Evolutionary conservation across 1,140 invertebrate genomes (phyloP), one percentile per base, ranked within the genome.

Genomic region (Acyrthosiphon pisum): DNA sequence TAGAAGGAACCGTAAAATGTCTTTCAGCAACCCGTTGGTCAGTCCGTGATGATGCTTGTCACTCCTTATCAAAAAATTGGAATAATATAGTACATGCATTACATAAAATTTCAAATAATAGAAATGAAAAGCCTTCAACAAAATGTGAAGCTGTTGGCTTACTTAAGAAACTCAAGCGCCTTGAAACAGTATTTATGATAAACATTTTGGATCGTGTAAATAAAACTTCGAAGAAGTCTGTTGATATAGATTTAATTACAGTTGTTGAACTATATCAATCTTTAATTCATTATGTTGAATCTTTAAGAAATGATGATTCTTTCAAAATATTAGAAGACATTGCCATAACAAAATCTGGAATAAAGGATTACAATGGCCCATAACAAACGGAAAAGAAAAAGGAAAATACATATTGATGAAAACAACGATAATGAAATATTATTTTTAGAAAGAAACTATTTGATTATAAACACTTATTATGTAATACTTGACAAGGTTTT

Each of bases 251-350:
- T 87, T 87, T 44, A 87, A 46, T 87, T 26, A 87, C 44, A 30
- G 84, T 46, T 87, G 84, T 87, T 87, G 41, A 46, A 46, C 30
- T 87, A 87, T 87, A 87, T 87, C 6, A 26, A 87, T 87, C 7
- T 30, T 87, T 87, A 88, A 88, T 88, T 18, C 46, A 88, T 88
- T 88, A 88, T 48, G 14, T 88, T 88, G n/a, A 87, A 87, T 87
- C n/a, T 48, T 87, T 87, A 87, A 23, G 46, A 87, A 87, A 87
- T 46, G n/a, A 87, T 8, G 9, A 87, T 87, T 87, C 46, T 46
- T 87, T 48, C 20, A 44, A 87, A 37, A 37, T 37, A 37, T 37
- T 37, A 37, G 37, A 37, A 37, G 37, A 37, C 37, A 37, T 37
- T 37, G 46, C 46, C 46, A 88, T 26, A 50, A 48, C 8, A 26